These are phyloP conservation scores for Ammospiza caudacuta DNA, from an alignment of 2,113 vertebrate genomes.

Conservation along the genomic window DNA sequence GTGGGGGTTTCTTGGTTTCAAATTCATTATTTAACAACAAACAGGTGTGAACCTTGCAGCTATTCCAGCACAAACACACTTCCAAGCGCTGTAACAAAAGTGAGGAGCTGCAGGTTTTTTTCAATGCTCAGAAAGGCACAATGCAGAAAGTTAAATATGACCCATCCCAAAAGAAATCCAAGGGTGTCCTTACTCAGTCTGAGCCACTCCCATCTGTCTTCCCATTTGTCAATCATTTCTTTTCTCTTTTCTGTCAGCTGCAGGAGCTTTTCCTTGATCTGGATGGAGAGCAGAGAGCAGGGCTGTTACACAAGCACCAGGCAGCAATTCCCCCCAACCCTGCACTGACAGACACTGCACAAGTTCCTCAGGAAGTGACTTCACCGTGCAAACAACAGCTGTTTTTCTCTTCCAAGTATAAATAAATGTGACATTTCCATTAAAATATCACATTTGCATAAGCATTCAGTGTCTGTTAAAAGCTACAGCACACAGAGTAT, in stretches of 20 bases:
- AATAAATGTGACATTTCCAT: not conserved
- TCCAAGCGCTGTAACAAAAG: not conserved
- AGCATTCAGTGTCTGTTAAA: not conserved
- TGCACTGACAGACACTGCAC: not conserved
- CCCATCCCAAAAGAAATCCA: not conserved
- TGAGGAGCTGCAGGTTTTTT: not conserved
- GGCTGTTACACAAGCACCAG: conserved; percentile 7
- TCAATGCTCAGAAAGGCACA: not conserved
- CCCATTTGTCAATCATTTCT: conserved; percentile 99
- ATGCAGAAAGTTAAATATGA: not conserved
- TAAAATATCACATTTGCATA: conserved; percentile 7
- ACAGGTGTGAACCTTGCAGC: not conserved
- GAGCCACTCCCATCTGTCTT: conserved; percentile 98
- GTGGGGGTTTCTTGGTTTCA: not conserved
- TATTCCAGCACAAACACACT: not conserved
- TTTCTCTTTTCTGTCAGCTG: conserved; percentile 97
- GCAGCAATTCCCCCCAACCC: not conserved
- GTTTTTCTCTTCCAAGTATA: not conserved
- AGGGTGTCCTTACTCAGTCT: conserved; percentile 86
- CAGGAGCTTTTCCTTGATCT: conserved; percentile 96
- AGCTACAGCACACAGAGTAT: not conserved
- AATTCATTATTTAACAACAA: not conserved
- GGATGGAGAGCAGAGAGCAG: conserved; percentile 23
- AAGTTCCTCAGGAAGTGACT: not conserved
- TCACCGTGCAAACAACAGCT: not conserved